These are phyloP conservation scores for Thereva unica DNA, from an alignment of 2,888 invertebrate genomes.

Conservation along the genomic window DNA sequence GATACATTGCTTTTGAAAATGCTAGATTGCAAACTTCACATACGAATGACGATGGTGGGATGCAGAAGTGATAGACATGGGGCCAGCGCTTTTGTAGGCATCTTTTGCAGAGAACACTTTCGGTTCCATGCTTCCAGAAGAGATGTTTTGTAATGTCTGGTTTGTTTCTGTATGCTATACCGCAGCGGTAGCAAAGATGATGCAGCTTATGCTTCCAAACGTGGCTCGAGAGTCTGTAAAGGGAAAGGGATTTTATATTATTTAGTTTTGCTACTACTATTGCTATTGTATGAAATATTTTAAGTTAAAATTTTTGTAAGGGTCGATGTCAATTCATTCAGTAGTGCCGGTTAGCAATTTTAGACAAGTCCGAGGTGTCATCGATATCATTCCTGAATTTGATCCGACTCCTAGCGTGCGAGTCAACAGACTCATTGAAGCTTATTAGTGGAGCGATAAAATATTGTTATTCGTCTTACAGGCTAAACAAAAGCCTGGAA, in stretches of 20 bases:
- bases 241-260: conserved; percentile 50
- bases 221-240: conserved; percentile 73
- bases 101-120: conserved; percentile 81
- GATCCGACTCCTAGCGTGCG: too few species aligned
- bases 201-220: conserved; percentile 90
- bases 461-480: too few species aligned
- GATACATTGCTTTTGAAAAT: conserved; percentile 74
- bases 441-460: too few species aligned
- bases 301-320: not conserved
- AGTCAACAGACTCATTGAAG: too few species aligned
- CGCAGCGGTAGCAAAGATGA: conserved; percentile 85
- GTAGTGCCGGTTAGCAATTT: too few species aligned
- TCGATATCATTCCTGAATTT: too few species aligned
- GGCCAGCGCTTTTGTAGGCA: conserved; percentile 91
- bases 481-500: too few species aligned
- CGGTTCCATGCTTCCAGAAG: conserved; percentile 92
- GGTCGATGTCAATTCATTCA: too few species aligned
- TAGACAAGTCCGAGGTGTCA: too few species aligned
- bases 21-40: conserved; percentile 81
- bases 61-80: conserved; percentile 88
- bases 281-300: not conserved
- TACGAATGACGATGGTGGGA: conserved; percentile 74
- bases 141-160: conserved; percentile 86
- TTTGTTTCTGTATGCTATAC: conserved; percentile 85
- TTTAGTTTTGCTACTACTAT: too few species aligned